Conservation (phyloP, 2,888 invertebrate species). For the Atherix ibis region DNA sequence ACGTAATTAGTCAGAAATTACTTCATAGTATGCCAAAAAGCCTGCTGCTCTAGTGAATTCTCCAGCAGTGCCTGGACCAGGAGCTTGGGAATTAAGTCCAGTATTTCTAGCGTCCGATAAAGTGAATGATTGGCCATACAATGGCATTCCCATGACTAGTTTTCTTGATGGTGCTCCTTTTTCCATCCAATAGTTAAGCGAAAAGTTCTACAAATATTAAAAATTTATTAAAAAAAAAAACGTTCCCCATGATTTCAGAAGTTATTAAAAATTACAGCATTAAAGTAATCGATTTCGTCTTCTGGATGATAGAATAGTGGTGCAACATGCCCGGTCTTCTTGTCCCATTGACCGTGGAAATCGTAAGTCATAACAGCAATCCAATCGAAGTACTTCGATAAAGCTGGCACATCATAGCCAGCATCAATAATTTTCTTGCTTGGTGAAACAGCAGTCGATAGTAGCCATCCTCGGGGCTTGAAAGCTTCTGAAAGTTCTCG, state of each 20-base stretch:
- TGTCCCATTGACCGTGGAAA: conserved; percentile 85
- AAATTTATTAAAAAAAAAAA: neutral
- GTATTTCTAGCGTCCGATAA: conserved; percentile 41
- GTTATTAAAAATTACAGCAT: conserved; percentile 43
- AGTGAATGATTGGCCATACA: conserved; percentile 77
- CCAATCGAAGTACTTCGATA: conserved; percentile 69
- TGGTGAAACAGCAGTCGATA: conserved; percentile 76
- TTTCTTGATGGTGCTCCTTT: conserved; percentile 69
- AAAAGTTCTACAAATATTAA: conserved; percentile 48
- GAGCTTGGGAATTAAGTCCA: conserved; percentile 60
- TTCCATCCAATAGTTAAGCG: conserved; percentile 77
- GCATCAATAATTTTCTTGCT: conserved; percentile 77
- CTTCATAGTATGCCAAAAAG: conserved; percentile 78
- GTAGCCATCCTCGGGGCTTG: conserved; percentile 47
- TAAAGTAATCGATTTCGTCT: conserved; percentile 67
- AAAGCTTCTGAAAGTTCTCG: conserved; percentile 53
- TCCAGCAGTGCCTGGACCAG: conserved; percentile 67
- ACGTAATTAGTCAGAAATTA: conserved; percentile 20
- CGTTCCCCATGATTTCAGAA: neutral
- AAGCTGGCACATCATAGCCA: conserved; percentile 63
- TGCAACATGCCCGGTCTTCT: conserved; percentile 78
- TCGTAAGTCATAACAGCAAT: conserved; percentile 88
- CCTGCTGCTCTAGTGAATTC: conserved; percentile 73
- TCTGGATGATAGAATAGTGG: conserved; percentile 70
- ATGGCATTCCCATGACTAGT: conserved; percentile 75